phyloP scores from a whole-genome alignment of 2,797 vertebrate genomes.

The Champsocephalus esox region DNA sequence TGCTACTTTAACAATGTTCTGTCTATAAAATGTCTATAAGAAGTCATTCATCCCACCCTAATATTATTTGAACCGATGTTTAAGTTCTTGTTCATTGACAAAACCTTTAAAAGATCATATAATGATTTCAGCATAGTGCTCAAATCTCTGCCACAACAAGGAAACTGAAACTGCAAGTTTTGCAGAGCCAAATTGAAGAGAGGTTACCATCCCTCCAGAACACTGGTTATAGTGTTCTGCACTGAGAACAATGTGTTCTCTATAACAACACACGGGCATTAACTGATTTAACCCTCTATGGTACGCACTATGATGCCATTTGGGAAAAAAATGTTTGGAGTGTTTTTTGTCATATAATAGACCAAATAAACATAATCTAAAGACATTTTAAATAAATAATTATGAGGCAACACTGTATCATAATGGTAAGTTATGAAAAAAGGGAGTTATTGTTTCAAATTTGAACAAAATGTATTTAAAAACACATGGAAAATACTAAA shows the following conservation, averaged over 20 bases:
- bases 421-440: no score
- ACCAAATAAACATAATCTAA: no score
- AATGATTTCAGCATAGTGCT: slow-evolving; percentile 1
- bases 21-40: no score
- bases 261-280: slow-evolving; percentile 28
- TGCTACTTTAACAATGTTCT: slow-evolving; percentile 2
- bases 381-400: no score
- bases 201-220: slow-evolving; percentile 17
- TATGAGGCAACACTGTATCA: no score
- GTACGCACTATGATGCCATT: no score
- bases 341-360: no score
- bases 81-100: slow-evolving; percentile 25
- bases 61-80: slow-evolving; percentile 2
- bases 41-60: slow-evolving; percentile 6
- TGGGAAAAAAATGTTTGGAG: no score
- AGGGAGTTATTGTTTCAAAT: no score
- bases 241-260: slow-evolving; percentile 48
- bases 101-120: slow-evolving; percentile 9
- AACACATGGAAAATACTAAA: no score
- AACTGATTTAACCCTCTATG: slow-evolving; percentile 26
- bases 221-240: slow-evolving; percentile 19
- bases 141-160: slow-evolving; percentile 13
- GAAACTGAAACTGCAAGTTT: slow-evolving; percentile 6
- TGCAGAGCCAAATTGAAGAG: slow-evolving; percentile 30
- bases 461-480: no score